phyloP scores from a whole-genome alignment of 2,888 invertebrate genomes.

The Sialis lutaria region DNA sequence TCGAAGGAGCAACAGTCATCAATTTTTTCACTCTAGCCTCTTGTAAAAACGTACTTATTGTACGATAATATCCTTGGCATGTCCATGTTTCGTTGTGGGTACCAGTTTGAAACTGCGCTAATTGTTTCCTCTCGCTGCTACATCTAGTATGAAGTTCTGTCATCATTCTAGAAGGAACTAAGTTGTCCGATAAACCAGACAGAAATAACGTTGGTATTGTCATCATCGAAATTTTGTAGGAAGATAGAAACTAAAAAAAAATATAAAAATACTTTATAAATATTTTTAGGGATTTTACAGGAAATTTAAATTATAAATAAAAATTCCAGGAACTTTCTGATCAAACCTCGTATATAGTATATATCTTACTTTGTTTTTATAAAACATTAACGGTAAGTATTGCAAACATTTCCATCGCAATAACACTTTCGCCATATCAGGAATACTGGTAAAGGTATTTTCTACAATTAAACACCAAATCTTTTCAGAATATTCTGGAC shows the following conservation, averaged over 20 bases:
- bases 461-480: conserved; percentile 80
- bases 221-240: conserved; percentile 54
- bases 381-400: conserved; percentile 66
- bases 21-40: conserved; percentile 19
- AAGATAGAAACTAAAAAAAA: conserved; percentile 48
- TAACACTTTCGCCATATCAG: conserved; percentile 76
- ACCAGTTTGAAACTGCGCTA: conserved; percentile 62
- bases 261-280: conserved; percentile 4
- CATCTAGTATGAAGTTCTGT: conserved; percentile 58
- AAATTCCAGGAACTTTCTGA: background rate
- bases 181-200: conserved; percentile 69
- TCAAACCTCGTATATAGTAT: background rate
- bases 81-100: conserved; percentile 95
- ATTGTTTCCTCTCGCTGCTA: conserved; percentile 55
- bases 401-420: conserved; percentile 53
- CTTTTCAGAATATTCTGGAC: conserved; percentile 55
- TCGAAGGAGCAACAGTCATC: background rate
- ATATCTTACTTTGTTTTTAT: conserved; percentile 71
- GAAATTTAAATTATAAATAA: background rate
- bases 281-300: background rate
- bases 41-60: conserved; percentile 34
- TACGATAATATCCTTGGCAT: conserved; percentile 57
- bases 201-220: conserved; percentile 69
- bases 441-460: conserved; percentile 90
- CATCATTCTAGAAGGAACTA: conserved; percentile 88